Evolutionary conservation across 2,888 invertebrate species (phyloP).

Genomic region (Microctonus aethiopoides): DNA sequence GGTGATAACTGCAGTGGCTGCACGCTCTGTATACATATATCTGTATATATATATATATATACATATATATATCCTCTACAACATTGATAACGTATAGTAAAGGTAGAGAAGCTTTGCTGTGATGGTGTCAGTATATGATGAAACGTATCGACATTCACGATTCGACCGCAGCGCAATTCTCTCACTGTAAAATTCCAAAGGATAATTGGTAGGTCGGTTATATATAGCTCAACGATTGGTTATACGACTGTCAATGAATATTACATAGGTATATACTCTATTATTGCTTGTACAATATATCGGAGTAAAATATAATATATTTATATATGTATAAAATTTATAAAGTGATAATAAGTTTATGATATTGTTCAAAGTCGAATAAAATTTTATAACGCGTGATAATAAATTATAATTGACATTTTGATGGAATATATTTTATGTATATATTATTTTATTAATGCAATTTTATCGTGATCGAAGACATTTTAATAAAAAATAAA

Average conservation of each 20-base stretch:
- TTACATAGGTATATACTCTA: background rate
- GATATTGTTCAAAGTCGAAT: no score
- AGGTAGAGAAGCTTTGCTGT: background rate
- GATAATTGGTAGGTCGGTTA: background rate
- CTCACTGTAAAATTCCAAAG: background rate
- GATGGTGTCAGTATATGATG: background rate
- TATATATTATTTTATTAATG: no score
- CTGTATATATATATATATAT: no score
- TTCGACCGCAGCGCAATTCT: constrained; percentile 1
- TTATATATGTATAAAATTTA: no score
- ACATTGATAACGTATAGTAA: no score
- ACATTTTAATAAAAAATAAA: no score
- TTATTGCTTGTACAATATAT: background rate
- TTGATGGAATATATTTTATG: no score
- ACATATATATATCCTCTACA: no score
- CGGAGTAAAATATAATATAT: background rate
- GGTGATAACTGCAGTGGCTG: constrained; percentile 19
- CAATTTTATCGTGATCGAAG: no score
- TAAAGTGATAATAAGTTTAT: no score
- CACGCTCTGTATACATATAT: background rate
- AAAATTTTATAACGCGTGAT: background rate
- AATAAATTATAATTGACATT: background rate
- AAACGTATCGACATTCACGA: background rate
- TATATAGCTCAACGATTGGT: background rate
- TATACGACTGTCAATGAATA: constrained; percentile 1